Base-by-base conservation (phyloP, 1,140 invertebrate genomes). In the Bradynema listronoti region DNA sequence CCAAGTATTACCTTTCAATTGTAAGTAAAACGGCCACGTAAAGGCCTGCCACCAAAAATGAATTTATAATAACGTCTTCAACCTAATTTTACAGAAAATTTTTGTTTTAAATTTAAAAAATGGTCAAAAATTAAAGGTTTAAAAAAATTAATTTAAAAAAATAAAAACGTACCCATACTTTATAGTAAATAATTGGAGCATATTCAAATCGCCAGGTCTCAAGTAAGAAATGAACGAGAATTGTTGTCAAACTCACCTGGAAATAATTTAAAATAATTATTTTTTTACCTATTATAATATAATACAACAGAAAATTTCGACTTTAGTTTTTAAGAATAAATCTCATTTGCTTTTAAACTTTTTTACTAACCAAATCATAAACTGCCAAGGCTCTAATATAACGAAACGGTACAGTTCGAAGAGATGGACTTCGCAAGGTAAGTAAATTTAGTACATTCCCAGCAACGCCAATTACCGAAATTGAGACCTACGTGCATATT, bases 21-120 rank as follows among this genome's bases (percentile, higher is more conserved):
- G 72, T 77, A 1, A 77, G 54, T 52, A 75, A 51, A n/a, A 75
- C 69, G 24, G 72, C 74, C n/a, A 63, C 68, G 42, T 75, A 75
- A 22, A 75, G 63, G 7, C 72, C 75, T n/a, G 74, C 74, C 9
- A 77, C 68, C n/a, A 75, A 46, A 43, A 77, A 77, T 6, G 68
- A 62, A 46, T 75, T 75, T 42, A 75, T 76, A 6, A 77, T 27
- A 9, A 76, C 68, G 19, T 74, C n/a, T n/a, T n/a, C n/a, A n/a
- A n/a, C n/a, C n/a, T n/a, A n/a, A n/a, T n/a, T n/a, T n/a, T n/a
- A n/a, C n/a, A n/a, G n/a, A n/a, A n/a, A n/a, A n/a, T n/a, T n/a
- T n/a, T n/a, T n/a, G n/a, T n/a, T n/a, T n/a, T n/a, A n/a, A n/a
- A n/a, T n/a, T n/a, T n/a, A n/a, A n/a, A n/a, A n/a, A n/a, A n/a